A percentile compares a stretch with the other conserved stretches of the same genome.
phyloP scores from a whole-genome alignment of 2,888 invertebrate species.

The Andrena bicolor region DNA sequence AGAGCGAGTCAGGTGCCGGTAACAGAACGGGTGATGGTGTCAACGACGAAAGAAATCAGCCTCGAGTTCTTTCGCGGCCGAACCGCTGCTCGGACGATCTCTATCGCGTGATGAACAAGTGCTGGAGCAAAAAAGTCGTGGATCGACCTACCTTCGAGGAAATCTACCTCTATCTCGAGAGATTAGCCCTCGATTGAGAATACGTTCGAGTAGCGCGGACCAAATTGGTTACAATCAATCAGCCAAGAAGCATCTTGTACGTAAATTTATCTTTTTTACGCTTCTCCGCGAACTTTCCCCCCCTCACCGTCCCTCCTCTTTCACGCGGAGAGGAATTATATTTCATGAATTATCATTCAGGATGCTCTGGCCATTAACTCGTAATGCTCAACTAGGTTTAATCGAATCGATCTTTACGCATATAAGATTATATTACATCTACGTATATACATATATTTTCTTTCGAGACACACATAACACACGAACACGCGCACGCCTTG shows the following conservation, averaged over 20 bases:
- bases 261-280: slow-evolving; percentile 38
- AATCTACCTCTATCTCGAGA: slow-evolving; percentile 92
- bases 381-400: slow-evolving; percentile 84
- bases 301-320: not conserved
- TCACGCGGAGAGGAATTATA: not conserved
- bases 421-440: slow-evolving; percentile 37
- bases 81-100: slow-evolving; percentile 92
- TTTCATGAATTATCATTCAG: slow-evolving; percentile 45
- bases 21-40: slow-evolving; percentile 76
- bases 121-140: slow-evolving; percentile 93
- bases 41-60: slow-evolving; percentile 84
- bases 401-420: slow-evolving; percentile 74
- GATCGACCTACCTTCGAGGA: slow-evolving; percentile 95
- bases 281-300: slow-evolving; percentile 6
- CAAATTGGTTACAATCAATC: slow-evolving; percentile 83
- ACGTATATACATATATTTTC: not conserved
- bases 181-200: slow-evolving; percentile 81
- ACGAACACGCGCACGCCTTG: no score
- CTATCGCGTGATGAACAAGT: slow-evolving; percentile 96
- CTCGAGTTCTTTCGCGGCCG: slow-evolving; percentile 88
- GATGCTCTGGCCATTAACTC: slow-evolving; percentile 83
- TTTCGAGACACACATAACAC: no score
- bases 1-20: slow-evolving; percentile 78
- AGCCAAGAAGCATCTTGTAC: slow-evolving; percentile 80
- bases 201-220: slow-evolving; percentile 75